These are phyloP conservation scores for Endomychus coccineus DNA, from an alignment of 2,888 invertebrate genomes.

Conservation along the genomic window DNA sequence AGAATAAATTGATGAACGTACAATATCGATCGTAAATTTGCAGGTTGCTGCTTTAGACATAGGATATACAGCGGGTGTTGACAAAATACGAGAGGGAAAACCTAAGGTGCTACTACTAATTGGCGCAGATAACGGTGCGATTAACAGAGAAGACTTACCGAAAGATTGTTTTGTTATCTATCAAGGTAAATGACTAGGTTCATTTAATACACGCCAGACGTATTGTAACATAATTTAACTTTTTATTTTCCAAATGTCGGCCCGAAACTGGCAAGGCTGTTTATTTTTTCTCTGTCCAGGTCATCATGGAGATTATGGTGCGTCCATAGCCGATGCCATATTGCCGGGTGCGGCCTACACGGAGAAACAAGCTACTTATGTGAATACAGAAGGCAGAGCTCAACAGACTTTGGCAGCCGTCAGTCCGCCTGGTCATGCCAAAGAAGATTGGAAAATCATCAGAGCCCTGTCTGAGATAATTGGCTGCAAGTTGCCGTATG, in stretches of 20 bases:
- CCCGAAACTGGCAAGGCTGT: too few species aligned
- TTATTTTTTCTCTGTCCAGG: constrained; percentile 46
- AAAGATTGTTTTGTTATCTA: constrained; percentile 83
- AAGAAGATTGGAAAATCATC: constrained; percentile 98
- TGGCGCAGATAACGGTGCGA: constrained; percentile 85
- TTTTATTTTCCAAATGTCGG: too few species aligned
- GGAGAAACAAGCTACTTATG: constrained; percentile 95
- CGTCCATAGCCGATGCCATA: constrained; percentile 84
- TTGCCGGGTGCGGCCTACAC: constrained; percentile 97
- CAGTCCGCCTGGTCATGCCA: constrained; percentile 83
- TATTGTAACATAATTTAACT: too few species aligned
- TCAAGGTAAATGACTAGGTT: constrained; percentile 55
- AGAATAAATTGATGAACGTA: too few species aligned
- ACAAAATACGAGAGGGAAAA: constrained; percentile 49
- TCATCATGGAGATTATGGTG: constrained; percentile 95
- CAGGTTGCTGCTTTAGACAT: constrained; percentile 88
- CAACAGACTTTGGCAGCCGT: constrained; percentile 86
- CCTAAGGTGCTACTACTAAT: constrained; percentile 82
- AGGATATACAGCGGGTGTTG: constrained; percentile 77
- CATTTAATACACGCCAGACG: too few species aligned
- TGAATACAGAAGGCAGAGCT: constrained; percentile 95
- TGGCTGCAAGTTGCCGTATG: constrained; percentile 64
- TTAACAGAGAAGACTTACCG: constrained; percentile 70
- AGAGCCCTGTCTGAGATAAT: constrained; percentile 90
- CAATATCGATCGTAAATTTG: constrained; percentile 4